These are phyloP conservation scores for Montipora cactus DNA, from an alignment of 64 coral and sea anemone species.

Conservation along the genomic window DNA sequence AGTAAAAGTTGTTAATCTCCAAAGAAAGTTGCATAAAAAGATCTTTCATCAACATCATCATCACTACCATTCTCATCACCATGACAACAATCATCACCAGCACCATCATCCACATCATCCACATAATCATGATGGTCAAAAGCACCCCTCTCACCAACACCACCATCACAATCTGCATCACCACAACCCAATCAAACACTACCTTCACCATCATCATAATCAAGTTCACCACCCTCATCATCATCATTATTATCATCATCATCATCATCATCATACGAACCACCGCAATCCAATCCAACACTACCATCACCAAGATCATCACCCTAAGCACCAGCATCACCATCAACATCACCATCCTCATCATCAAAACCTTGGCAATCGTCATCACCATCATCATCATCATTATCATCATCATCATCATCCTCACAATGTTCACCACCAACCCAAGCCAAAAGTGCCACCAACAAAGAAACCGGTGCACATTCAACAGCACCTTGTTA, in stretches of 20 bases:
- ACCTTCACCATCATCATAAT: background rate
- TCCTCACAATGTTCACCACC: background rate
- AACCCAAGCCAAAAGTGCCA: background rate
- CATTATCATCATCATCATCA: background rate
- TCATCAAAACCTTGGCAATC: background rate
- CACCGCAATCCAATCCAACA: conserved; percentile 7
- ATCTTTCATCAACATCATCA: conserved; percentile 16
- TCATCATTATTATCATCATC: background rate
- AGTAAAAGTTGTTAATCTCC: background rate
- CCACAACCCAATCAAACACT: conserved; percentile 5
- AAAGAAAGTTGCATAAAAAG: conserved; percentile 24
- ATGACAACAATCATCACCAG: background rate
- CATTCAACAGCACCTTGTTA: background rate
- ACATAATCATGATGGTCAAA: background rate
- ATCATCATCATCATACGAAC: no score
- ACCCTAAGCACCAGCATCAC: background rate
- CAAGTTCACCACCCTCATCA: background rate
- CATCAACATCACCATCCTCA: background rate
- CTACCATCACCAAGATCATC: background rate
- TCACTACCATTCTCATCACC: background rate
- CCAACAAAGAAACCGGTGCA: background rate
- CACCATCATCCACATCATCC: background rate
- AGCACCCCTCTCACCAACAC: background rate
- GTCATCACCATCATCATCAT: background rate
- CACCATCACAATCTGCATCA: background rate